Percentiles rank a stretch among this genome's conserved stretches.
Conservation (phyloP, 1,140 invertebrate genomes). For the Leptinotarsa texana region DNA sequence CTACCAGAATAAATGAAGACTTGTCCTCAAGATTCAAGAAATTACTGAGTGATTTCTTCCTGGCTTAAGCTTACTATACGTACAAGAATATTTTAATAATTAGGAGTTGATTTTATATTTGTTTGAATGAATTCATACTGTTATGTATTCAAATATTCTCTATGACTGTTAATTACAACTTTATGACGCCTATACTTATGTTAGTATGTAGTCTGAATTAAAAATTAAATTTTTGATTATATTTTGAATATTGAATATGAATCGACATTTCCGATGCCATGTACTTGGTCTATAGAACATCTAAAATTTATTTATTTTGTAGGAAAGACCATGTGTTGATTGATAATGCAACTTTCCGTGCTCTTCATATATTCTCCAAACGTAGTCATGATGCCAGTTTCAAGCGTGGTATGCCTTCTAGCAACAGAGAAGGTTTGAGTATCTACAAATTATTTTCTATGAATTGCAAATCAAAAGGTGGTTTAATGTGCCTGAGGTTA, state of each 20-base stretch:
- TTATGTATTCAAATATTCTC: no score
- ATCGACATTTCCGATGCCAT: not conserved
- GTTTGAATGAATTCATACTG: no score
- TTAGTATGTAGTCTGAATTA: no score
- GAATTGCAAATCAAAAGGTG: constrained; percentile 70
- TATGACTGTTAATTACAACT: no score
- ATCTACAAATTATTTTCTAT: constrained; percentile 71
- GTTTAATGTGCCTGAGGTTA: constrained; percentile 60
- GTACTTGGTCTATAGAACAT: not conserved
- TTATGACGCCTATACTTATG: no score
- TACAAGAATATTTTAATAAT: no score
- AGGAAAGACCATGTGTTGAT: constrained; percentile 73
- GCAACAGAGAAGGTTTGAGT: constrained; percentile 71
- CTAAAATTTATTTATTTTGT: constrained; percentile 29
- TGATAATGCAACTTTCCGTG: constrained; percentile 72
- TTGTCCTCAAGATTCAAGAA: no score
- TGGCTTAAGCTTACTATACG: no score
- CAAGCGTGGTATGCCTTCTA: constrained; percentile 65
- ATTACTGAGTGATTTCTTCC: no score
- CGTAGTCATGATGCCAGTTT: constrained; percentile 76
- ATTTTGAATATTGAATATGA: not conserved
- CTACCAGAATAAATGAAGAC: no score
- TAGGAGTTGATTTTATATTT: no score
- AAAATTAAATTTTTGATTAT: not conserved
- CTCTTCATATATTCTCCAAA: constrained; percentile 75